Base-by-base conservation (phyloP, 1,140 invertebrate species). In the Bombus affinis region DNA sequence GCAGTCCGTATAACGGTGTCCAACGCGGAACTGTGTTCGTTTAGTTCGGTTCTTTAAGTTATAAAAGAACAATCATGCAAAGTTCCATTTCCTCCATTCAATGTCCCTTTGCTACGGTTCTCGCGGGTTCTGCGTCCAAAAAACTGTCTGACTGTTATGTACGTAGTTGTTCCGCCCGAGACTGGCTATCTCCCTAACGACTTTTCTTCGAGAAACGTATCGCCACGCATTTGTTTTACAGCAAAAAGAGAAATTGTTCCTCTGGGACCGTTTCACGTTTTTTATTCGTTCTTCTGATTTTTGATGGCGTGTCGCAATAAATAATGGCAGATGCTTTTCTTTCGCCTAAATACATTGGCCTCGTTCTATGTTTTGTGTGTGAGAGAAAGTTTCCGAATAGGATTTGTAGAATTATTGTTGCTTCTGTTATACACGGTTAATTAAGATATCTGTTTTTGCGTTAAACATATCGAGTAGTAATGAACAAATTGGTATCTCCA, bases 1-100 rank as follows among this genome's bases (percentile, higher is more conserved):
- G 81, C 81, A 85, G 15, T 35, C 22, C 62, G 73, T 32, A 28
- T 87, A 90, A 83, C 89, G 88, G 88, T 89, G 70, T 13, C 37
- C 53, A 47, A 66, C 66, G 87, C 84, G 62, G 78, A 37, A 81
- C 76, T 71, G 37, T 65, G 77, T 57, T 83, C 80, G 53, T 53
- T 53, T 1, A 53, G 47, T 53, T 53, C 18, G 47, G 18, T 53
- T 53, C 47, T 53, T 53, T 22, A 22, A 8, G 15, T 83, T 75
- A 32, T 73, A 83, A 74, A 80, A 65, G 57, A 62, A 35, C 35
- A n/a, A 42, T 2, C 39, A 28, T n/a, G 12, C 39, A 73, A 68
- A 42, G 4, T 82, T 80, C 59, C 39, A 42, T 39, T 35, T 80
- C 62, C 75, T 62, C 70, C 70, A n/a, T 39, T 77, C 73, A 84